phyloP scores from a whole-genome alignment of 2,113 vertebrate genomes.

The Lasiurus borealis region DNA sequence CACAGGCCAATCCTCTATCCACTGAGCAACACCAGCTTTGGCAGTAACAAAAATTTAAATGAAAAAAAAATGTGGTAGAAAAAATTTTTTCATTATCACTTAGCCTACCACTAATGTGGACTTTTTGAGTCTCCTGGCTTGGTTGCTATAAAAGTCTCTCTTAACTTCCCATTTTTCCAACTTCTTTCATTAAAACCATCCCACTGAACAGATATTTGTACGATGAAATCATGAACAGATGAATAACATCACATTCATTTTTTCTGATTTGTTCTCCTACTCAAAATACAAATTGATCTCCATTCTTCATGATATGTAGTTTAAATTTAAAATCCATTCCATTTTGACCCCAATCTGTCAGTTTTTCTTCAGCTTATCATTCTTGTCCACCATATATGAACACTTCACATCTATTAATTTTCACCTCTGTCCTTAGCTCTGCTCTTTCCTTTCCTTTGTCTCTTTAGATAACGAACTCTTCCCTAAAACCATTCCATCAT shows the following conservation, averaged over 20 bases:
- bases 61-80: not conserved
- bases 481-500: not conserved
- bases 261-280: not conserved
- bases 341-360: not conserved
- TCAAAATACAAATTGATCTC: not conserved
- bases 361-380: not conserved
- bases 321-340: not conserved
- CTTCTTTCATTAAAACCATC: not conserved
- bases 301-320: not conserved
- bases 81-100: not conserved
- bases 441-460: not conserved
- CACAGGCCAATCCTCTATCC: no score
- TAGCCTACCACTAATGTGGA: not conserved
- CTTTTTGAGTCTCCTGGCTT: not conserved
- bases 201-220: not conserved
- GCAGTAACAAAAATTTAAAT: not conserved
- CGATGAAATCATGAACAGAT: slow-evolving; percentile 25
- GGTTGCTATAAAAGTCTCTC: not conserved
- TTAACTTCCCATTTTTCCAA: not conserved
- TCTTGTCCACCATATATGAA: not conserved
- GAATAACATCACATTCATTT: not conserved
- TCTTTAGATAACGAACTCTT: not conserved
- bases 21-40: no score
- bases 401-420: not conserved
- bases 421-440: not conserved